Evolutionary conservation across 2,797 vertebrate genomes (phyloP).

Genomic region (Phoxinus dragarum): DNA sequence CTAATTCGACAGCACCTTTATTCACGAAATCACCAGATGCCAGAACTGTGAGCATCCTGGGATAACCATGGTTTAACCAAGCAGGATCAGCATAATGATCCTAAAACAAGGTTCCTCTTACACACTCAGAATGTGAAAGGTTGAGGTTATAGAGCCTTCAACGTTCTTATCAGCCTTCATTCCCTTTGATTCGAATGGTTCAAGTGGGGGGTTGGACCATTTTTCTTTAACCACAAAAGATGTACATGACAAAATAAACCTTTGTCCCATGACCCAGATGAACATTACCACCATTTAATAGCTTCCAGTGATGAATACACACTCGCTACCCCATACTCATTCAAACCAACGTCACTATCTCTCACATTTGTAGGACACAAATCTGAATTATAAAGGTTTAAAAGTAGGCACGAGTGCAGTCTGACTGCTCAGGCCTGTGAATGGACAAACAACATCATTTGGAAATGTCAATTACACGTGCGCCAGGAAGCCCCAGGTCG

Average conservation of each 20-base stretch:
- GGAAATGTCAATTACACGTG: constrained; percentile 52
- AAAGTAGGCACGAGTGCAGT: background rate
- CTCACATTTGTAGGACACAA: constrained; percentile 25
- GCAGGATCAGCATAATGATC: background rate
- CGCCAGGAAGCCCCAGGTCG: constrained; percentile 17
- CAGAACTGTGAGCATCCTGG: background rate
- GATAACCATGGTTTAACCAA: background rate
- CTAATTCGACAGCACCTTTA: background rate
- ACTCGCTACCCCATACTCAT: background rate
- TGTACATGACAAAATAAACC: background rate
- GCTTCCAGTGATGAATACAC: background rate
- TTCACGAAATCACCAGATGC: background rate
- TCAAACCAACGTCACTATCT: background rate
- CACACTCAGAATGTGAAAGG: background rate
- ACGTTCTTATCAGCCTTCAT: background rate
- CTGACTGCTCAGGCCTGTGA: constrained; percentile 15
- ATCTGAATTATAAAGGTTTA: constrained; percentile 33
- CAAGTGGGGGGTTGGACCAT: background rate
- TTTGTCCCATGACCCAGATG: background rate
- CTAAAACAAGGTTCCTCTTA: background rate
- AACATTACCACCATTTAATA: background rate
- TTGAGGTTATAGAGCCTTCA: background rate
- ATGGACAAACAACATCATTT: constrained; percentile 34
- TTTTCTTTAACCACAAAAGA: background rate
- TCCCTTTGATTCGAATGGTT: background rate